These are phyloP conservation scores for Cheumatopsyche charites DNA, from an alignment of 1,140 invertebrate species.

Conservation along the genomic window DNA sequence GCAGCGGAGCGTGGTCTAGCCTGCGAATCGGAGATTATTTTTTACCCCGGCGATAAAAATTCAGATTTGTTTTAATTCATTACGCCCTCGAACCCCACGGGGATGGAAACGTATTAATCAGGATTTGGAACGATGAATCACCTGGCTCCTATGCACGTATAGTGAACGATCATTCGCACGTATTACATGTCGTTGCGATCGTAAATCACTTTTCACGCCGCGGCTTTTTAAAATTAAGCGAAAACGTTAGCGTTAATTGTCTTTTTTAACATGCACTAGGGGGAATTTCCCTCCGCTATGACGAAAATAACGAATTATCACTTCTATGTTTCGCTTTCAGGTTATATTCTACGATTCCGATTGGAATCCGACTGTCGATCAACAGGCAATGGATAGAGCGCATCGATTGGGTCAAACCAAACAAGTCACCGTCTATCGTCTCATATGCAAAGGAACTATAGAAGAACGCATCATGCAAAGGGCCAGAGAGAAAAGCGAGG, in stretches of 20 bases:
- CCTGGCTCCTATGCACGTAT: background rate
- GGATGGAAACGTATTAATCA: slow-evolving; percentile 22
- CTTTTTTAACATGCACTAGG: background rate
- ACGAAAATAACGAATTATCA: background rate
- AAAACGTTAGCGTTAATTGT: slow-evolving; percentile 9
- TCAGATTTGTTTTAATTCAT: no score
- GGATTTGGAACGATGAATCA: background rate
- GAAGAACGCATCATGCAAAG: slow-evolving; percentile 89
- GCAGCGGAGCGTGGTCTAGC: background rate
- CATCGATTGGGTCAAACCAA: slow-evolving; percentile 88
- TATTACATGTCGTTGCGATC: slow-evolving; percentile 6
- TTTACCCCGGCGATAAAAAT: background rate
- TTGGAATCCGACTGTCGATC: slow-evolving; percentile 98
- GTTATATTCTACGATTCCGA: slow-evolving; percentile 99
- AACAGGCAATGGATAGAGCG: slow-evolving; percentile 93
- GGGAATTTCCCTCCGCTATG: background rate
- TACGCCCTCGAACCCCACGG: background rate
- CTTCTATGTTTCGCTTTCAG: slow-evolving; percentile 64
- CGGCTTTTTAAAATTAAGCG: background rate
- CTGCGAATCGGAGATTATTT: background rate
- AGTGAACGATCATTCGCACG: slow-evolving; percentile 1
- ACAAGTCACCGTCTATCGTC: slow-evolving; percentile 90
- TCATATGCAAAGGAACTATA: slow-evolving; percentile 91
- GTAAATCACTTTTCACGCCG: slow-evolving; percentile 18
- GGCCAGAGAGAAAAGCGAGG: slow-evolving; percentile 89